These are phyloP conservation scores for Cyphomyrus discorhynchus DNA, from an alignment of 2,113 vertebrate genomes.

Conservation along the genomic window DNA sequence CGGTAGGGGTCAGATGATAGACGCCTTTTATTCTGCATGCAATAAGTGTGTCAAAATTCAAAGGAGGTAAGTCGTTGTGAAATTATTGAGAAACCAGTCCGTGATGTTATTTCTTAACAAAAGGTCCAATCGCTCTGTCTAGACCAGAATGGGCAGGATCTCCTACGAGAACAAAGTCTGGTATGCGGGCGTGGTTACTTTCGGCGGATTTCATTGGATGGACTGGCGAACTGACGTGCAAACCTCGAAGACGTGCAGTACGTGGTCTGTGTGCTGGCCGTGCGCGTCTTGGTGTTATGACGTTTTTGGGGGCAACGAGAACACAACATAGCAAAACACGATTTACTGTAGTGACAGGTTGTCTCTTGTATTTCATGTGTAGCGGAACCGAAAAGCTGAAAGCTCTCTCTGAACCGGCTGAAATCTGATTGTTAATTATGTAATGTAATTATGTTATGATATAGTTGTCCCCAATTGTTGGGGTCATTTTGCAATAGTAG, in stretches of 20 bases:
- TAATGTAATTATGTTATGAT: not conserved
- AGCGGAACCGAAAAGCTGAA: not conserved
- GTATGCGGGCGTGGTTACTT: not conserved
- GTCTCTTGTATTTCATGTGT: not conserved
- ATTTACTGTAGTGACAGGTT: not conserved
- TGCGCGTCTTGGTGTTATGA: not conserved
- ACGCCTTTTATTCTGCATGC: not conserved
- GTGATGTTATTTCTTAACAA: not conserved
- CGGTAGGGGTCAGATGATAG: not conserved
- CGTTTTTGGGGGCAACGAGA: not conserved
- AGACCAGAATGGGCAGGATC: not conserved
- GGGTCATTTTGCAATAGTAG: not conserved
- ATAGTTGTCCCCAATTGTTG: not conserved
- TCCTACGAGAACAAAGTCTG: not conserved
- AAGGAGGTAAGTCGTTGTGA: not conserved
- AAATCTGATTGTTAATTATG: not conserved
- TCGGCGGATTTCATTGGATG: not conserved
- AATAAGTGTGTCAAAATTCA: not conserved
- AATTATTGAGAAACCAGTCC: not conserved
- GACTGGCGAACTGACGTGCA: no score
- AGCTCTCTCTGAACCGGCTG: not conserved
- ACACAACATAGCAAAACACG: not conserved
- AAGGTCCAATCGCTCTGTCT: not conserved
- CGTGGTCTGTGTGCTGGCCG: not conserved
- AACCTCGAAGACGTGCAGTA: not conserved